Percentiles rank a stretch among this genome's conserved stretches.
Evolutionary conservation across 2,888 invertebrate genomes (phyloP).

Genomic region (Harmothoe impar): DNA sequence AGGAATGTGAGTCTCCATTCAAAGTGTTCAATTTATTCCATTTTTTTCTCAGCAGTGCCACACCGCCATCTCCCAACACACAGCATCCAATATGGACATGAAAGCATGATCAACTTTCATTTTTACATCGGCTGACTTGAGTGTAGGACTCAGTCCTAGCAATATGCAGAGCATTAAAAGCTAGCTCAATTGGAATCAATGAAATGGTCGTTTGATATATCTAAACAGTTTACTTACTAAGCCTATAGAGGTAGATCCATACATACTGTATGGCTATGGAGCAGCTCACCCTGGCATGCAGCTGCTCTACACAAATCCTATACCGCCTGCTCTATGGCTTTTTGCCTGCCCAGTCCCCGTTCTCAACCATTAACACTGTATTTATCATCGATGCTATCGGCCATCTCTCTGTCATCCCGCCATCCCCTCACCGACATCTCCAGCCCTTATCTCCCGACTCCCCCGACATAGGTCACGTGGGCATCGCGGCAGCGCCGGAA

Average conservation of each 20-base stretch:
- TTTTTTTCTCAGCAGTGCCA: too few species aligned
- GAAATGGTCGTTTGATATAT: too few species aligned
- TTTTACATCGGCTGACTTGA: too few species aligned
- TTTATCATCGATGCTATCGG: slow-evolving; percentile 26
- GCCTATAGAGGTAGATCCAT: too few species aligned
- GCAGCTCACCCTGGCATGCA: not conserved
- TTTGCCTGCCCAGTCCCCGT: not conserved
- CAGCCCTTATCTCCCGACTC: slow-evolving; percentile 30
- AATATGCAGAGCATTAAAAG: too few species aligned
- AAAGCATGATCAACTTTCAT: too few species aligned
- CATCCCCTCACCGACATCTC: not conserved
- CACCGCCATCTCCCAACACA: not conserved
- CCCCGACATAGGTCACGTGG: slow-evolving; percentile 32
- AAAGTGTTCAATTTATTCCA: too few species aligned
- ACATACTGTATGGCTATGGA: not conserved
- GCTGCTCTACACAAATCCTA: slow-evolving; percentile 2
- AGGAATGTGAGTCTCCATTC: too few species aligned
- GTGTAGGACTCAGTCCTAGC: too few species aligned
- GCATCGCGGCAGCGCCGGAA: not conserved
- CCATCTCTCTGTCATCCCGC: slow-evolving; percentile 6
- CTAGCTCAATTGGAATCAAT: too few species aligned
- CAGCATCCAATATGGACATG: too few species aligned
- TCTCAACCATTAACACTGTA: slow-evolving; percentile 12
- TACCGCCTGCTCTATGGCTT: not conserved
- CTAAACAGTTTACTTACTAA: too few species aligned